Percentiles rank a stretch among this genome's conserved stretches.
Conservation (phyloP, 2,113 vertebrate genomes). For the Amazona guildingii region DNA sequence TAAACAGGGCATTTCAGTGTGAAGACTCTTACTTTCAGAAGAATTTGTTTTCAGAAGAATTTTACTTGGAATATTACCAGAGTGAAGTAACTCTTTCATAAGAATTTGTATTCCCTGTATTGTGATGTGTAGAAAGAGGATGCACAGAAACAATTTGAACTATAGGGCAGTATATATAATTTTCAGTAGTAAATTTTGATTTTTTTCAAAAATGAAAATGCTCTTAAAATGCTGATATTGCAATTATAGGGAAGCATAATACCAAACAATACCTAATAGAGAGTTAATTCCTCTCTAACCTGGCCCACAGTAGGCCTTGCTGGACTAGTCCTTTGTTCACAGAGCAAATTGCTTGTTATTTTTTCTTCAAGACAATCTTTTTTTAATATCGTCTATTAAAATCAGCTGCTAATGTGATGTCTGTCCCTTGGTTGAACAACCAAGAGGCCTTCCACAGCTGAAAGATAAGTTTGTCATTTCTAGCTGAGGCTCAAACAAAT, state of each 20-base stretch:
- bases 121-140: neutral
- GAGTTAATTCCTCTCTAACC: neutral
- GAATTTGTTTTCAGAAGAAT: neutral
- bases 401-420: neutral
- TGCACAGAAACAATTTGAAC: neutral
- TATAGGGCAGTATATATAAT: neutral
- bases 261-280: neutral
- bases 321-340: neutral
- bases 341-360: neutral
- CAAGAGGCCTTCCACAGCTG: neutral
- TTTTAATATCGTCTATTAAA: neutral
- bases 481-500: neutral
- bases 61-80: neutral
- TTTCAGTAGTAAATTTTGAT: neutral
- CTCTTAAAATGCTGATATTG: neutral
- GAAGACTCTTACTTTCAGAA: neutral
- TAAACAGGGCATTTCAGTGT: neutral
- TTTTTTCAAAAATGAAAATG: neutral
- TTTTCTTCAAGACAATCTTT: neutral
- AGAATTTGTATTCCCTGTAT: neutral
- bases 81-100: neutral
- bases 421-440: neutral
- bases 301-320: neutral
- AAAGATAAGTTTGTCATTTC: neutral
- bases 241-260: neutral